A percentile compares a stretch with the other conserved stretches of the same genome.
These are phyloP conservation scores for Clarias pachynema DNA, from an alignment of 2,797 vertebrate genomes.

Conservation along the genomic window DNA sequence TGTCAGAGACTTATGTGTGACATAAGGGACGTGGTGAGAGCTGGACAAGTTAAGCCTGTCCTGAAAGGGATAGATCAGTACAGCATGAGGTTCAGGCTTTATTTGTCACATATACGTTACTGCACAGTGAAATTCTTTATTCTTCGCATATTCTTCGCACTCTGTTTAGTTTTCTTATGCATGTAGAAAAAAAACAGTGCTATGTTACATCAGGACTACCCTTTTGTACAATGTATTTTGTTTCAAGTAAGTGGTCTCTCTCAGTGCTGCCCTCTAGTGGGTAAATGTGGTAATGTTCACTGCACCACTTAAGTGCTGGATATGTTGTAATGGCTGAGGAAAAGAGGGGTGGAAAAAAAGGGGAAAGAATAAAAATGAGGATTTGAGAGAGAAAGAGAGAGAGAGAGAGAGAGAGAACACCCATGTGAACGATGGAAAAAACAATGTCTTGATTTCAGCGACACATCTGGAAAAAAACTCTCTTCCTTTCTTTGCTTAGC, in stretches of 20 bases:
- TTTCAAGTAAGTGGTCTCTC: too few relatives aligned
- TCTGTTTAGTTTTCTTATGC: not conserved
- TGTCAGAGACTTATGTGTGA: not conserved
- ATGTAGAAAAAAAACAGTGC: not conserved
- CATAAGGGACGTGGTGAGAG: not conserved
- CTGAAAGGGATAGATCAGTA: not conserved
- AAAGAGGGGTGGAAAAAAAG: not conserved
- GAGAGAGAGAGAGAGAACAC: not conserved
- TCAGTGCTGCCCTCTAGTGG: not conserved
- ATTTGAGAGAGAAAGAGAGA: not conserved
- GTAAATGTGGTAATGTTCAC: not conserved
- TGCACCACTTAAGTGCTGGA: not conserved
- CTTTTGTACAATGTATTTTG: not conserved
- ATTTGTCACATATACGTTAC: too few relatives aligned
- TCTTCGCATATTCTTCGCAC: too few relatives aligned
- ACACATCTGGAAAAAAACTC: slow-evolving; percentile 66
- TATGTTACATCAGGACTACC: not conserved
- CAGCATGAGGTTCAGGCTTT: not conserved
- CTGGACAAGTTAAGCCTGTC: not conserved
- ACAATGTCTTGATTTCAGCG: slow-evolving; percentile 56
- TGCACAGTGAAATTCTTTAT: too few relatives aligned
- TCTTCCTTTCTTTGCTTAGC: slow-evolving; percentile 55
- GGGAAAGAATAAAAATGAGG: not conserved
- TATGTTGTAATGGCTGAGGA: not conserved
- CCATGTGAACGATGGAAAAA: slow-evolving; percentile 47